phyloP scores from a whole-genome alignment of 2,113 vertebrate species.

The Mirza zaza region DNA sequence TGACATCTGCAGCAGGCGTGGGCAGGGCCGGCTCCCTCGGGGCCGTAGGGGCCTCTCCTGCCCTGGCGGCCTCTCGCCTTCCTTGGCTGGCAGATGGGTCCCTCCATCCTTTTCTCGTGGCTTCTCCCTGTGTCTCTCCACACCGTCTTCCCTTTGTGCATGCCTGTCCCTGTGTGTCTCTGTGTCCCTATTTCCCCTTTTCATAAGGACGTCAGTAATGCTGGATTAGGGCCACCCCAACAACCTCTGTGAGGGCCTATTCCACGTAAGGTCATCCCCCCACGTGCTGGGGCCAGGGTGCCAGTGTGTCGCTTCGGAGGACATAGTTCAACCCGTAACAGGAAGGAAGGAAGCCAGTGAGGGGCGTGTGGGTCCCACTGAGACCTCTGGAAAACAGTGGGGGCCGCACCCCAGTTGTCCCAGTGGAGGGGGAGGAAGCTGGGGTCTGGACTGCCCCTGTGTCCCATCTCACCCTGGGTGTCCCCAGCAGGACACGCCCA shows the following conservation, averaged over 20 bases:
- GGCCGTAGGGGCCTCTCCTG: too few species aligned
- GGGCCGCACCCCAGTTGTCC: too few species aligned
- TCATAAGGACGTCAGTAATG: not conserved
- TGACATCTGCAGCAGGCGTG: not conserved
- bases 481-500: not conserved
- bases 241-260: not conserved
- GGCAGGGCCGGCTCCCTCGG: fast-evolving
- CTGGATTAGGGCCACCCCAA: not conserved
- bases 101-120: not conserved
- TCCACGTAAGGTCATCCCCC: not conserved
- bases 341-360: too few species aligned
- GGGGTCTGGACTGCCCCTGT: not conserved
- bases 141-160: not conserved
- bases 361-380: fast-evolving
- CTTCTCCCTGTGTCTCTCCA: not conserved
- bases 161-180: not conserved
- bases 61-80: too few species aligned
- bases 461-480: not conserved
- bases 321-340: not conserved
- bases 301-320: not conserved
- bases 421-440: too few species aligned
- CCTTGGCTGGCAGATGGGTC: not conserved
- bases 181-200: not conserved
- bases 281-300: not conserved
- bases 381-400: too few species aligned